These are phyloP conservation scores for Vipera ursinii DNA, from an alignment of 2,797 vertebrate species.

Conservation along the genomic window DNA sequence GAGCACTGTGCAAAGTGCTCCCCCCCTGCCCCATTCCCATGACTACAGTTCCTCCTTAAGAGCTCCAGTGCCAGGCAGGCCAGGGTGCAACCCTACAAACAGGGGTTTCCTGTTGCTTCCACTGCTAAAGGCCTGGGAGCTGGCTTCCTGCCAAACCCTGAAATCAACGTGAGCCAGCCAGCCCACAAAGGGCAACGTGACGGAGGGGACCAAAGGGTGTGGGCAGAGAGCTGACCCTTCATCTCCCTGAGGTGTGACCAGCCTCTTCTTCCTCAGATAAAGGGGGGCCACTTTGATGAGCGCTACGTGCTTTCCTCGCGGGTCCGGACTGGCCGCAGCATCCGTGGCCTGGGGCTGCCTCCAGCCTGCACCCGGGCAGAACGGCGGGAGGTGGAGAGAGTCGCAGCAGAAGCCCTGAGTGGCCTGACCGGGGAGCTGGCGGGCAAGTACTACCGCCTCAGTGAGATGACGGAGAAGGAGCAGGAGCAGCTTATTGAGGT, in stretches of 20 bases:
- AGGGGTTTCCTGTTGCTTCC: background rate
- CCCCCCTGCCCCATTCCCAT: background rate
- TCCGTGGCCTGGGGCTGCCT: conserved; percentile 90
- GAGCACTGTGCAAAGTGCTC: background rate
- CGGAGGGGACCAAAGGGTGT: background rate
- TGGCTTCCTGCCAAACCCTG: background rate
- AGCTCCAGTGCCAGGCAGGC: background rate
- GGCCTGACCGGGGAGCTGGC: conserved; percentile 85
- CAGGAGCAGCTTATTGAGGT: conserved; percentile 97
- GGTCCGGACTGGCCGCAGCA: conserved; percentile 94
- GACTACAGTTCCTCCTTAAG: background rate
- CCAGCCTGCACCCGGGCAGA: conserved; percentile 92
- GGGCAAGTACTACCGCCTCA: conserved; percentile 89
- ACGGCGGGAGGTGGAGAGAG: conserved; percentile 91
- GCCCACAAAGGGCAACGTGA: background rate
- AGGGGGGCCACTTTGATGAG: conserved; percentile 87
- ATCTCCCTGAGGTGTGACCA: background rate
- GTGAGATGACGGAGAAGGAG: conserved; percentile 87
- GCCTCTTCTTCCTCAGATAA: conserved; percentile 72
- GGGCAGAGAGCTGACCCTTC: background rate
- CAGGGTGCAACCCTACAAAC: background rate
- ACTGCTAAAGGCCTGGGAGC: background rate
- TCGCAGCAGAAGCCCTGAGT: conserved; percentile 82
- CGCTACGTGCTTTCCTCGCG: conserved; percentile 93
- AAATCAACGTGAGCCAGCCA: background rate